Base-by-base conservation (phyloP, 2,888 invertebrate species). In the Sycophila texana region DNA sequence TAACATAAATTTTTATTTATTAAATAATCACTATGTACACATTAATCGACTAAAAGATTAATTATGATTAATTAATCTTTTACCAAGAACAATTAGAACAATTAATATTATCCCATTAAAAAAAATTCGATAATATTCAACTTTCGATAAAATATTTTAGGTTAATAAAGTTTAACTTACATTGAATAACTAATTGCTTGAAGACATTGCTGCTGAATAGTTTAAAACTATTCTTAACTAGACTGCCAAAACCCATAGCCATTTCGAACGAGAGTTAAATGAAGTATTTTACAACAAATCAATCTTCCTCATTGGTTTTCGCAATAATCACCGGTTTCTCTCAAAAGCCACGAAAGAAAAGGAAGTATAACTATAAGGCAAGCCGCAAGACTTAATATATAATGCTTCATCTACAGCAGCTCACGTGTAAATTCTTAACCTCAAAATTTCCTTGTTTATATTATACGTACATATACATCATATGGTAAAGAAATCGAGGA, bases 141-240 rank as follows among this genome's bases (percentile, higher is more conserved):
- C 4, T 5, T 47, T 16, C 20, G 18, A 14, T 53, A 39, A 67
- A 68, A 73, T 47, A 10, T 39, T 39, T 60, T 18, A 74, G 86
- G 85, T 87, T 85, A 58, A 47, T 51, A 74, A 75, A n/a, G 22
- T 1, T 74, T 75, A 81, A 83, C 82, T 82, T 84, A 88, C 88
- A 85, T 72, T 83, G 86, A 0, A 82, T 1, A 16, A 82, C 47
- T 39, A 80, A 81, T 75, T 81, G 80, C 65, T 82, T 84, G 0
- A 82, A 76, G 13, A 85, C 12, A 57, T 66, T 68, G 67, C 83
- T 84, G 20, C 72, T 83, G 10, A 84, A 74, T 1, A 86, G 14
- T n/a, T 81, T 75, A 2, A 84, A 76, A 57, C 83, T 86, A 18
- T 84, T 53, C 26, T 75, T 84, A 14, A 76, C 72, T n/a, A 87